Evolutionary conservation across 2,113 vertebrate species (phyloP), one percentile per base, ranked within the genome.

Genomic region (Vidua chalybeata): DNA sequence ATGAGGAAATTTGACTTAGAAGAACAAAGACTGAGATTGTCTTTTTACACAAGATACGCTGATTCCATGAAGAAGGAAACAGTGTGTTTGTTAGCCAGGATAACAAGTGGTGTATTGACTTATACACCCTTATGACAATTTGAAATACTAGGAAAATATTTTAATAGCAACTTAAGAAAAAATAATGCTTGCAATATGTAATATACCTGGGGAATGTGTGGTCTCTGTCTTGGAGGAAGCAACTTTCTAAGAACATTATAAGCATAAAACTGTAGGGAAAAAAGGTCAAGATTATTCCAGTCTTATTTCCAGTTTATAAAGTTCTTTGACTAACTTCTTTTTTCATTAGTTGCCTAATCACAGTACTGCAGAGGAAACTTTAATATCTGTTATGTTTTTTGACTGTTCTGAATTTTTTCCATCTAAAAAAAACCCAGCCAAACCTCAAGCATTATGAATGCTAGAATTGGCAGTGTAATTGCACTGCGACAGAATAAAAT

Each of bases 381-480:
- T 41, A 3, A 8, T 43, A 28, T 20, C 30, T 52, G 9, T n/a
- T 51, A 46, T 6, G 4, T 3, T 52, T 90, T 56, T 31, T 31
- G 33, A 13, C 10, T 56, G 4, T 56, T 88, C 15, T 22, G 6
- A 68, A 59, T 74, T 77, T 73, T 64, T 26, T 52, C 5, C 19
- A 20, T 39, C 45, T 10, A 7, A 48, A 46, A 56, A 33, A 74
- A 8, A 0, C 7, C 9, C 5, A 20, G 15, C 16, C 11, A 49
- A 43, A 35, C 7, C 10, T 52, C 48, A 9, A 51, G 52, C 9
- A 48, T 2, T 56, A 12, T 0, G 0, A 55, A 30, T 51, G 4
- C 14, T 56, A 54, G 43, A 74, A 67, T 6, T 43, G 10, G 11
- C 2, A 5, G 2, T 48, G 15, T 10, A 56, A 77, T 39, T 62